Evolutionary conservation across 1,140 invertebrate species (phyloP).

Genomic region (Dendrolimus kikuchii): DNA sequence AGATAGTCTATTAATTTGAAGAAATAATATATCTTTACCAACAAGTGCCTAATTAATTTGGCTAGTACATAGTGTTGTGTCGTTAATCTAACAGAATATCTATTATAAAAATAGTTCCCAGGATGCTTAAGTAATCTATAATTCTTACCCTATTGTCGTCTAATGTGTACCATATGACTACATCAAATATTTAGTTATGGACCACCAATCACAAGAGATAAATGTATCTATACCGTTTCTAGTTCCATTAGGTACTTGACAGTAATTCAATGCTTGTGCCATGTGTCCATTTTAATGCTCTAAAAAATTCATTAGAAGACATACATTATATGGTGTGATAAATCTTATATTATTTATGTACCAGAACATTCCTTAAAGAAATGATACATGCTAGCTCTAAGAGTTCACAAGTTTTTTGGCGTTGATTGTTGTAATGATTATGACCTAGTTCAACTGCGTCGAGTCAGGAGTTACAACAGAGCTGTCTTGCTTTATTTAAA

Average conservation of each 20-base stretch:
- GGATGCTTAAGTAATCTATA: conserved; percentile 20
- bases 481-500: conserved; percentile 41
- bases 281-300: conserved; percentile 36
- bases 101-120: conserved; percentile 25
- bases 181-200: conserved; percentile 43
- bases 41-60: too few relatives aligned
- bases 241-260: conserved; percentile 22
- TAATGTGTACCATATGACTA: too few relatives aligned
- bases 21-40: too few relatives aligned
- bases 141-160: too few relatives aligned
- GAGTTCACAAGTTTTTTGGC: conserved; percentile 30
- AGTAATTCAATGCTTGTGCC: conserved; percentile 49
- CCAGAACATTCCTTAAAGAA: conserved; percentile 12
- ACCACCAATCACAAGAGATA: conserved; percentile 54
- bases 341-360: conserved; percentile 11
- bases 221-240: conserved; percentile 20
- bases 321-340: too few relatives aligned
- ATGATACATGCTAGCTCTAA: conserved; percentile 4
- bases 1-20: too few relatives aligned
- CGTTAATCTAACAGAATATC: too few relatives aligned
- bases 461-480: conserved; percentile 29
- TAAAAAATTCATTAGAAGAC: too few relatives aligned
- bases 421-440: conserved; percentile 58
- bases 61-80: too few relatives aligned
- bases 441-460: conserved; percentile 42